These are phyloP conservation scores for Patella pellucida DNA, from an alignment of 2,888 invertebrate genomes.

Conservation along the genomic window DNA sequence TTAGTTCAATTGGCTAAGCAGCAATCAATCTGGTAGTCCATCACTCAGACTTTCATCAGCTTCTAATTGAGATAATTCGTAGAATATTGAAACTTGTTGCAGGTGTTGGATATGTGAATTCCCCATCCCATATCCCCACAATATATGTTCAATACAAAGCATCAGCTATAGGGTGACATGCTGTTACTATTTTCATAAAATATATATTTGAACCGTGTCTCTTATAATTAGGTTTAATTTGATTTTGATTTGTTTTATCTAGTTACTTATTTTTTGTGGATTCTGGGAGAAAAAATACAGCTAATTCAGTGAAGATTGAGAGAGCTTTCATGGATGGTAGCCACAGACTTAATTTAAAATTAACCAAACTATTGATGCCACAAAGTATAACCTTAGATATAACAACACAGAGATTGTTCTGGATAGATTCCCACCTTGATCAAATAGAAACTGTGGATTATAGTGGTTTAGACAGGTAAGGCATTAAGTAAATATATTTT, in stretches of 20 bases:
- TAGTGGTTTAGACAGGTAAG: conserved; percentile 82
- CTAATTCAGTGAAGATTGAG: conserved; percentile 82
- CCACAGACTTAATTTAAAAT: conserved; percentile 80
- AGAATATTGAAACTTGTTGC: background rate
- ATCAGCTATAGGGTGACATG: background rate
- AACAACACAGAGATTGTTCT: conserved; percentile 90
- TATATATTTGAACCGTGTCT: too few relatives aligned
- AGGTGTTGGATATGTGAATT: background rate
- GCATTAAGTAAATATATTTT: background rate
- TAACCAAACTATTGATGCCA: conserved; percentile 93
- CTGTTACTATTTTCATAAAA: background rate
- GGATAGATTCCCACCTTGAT: conserved; percentile 95
- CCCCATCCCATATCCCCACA: background rate
- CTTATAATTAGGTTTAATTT: background rate
- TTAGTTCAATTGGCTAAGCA: too few relatives aligned
- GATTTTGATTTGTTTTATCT: conserved; percentile 56
- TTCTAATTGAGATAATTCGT: too few relatives aligned
- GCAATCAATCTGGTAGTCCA: too few relatives aligned
- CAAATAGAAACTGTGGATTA: conserved; percentile 97
- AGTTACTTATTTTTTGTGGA: conserved; percentile 76
- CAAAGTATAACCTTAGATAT: conserved; percentile 92
- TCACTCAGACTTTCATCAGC: too few relatives aligned
- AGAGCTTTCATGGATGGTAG: conserved; percentile 85
- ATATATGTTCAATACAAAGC: background rate
- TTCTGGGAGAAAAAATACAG: conserved; percentile 72